Percentiles rank a stretch among this genome's conserved stretches.
These are phyloP conservation scores for Drosophila vallismaia DNA, from an alignment of 2,888 invertebrate species.

Conservation along the genomic window DNA sequence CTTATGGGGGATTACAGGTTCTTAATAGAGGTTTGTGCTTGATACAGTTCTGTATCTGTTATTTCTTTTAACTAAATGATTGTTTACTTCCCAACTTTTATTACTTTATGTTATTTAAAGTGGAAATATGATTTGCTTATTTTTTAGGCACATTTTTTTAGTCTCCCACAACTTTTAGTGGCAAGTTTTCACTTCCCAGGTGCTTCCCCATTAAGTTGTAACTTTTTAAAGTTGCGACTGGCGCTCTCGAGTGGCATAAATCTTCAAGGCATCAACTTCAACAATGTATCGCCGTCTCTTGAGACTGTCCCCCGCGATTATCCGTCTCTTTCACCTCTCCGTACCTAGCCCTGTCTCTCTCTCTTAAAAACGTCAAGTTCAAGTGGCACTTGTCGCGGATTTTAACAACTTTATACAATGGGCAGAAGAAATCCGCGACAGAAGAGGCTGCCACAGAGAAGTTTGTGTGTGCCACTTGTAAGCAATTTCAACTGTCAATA, in stretches of 20 bases:
- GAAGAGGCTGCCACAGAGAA: slow-evolving; percentile 30
- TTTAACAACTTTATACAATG: slow-evolving; percentile 72
- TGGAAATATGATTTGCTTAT: background rate
- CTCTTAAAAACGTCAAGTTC: slow-evolving; percentile 56
- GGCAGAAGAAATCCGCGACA: slow-evolving; percentile 26
- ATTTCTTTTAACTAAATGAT: no score
- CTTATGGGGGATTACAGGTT: background rate
- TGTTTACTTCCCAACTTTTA: no score
- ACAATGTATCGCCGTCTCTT: slow-evolving; percentile 48
- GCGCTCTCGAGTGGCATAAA: slow-evolving; percentile 49
- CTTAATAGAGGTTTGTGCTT: background rate
- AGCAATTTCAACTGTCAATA: slow-evolving; percentile 71
- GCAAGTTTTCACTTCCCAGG: slow-evolving; percentile 11
- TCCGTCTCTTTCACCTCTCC: no score
- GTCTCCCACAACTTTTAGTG: background rate
- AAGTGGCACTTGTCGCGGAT: slow-evolving; percentile 72
- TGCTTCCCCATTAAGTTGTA: slow-evolving; percentile 39
- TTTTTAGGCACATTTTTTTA: background rate
- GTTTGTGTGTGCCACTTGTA: slow-evolving; percentile 65
- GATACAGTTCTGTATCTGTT: no score
- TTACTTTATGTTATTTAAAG: background rate
- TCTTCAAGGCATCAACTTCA: slow-evolving; percentile 52
- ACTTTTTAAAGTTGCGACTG: slow-evolving; percentile 28
- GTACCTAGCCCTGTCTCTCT: slow-evolving; percentile 9
- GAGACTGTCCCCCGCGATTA: slow-evolving; percentile 37